Base-by-base conservation (phyloP, 2,888 invertebrate genomes). In the Acrobasis consociella region DNA sequence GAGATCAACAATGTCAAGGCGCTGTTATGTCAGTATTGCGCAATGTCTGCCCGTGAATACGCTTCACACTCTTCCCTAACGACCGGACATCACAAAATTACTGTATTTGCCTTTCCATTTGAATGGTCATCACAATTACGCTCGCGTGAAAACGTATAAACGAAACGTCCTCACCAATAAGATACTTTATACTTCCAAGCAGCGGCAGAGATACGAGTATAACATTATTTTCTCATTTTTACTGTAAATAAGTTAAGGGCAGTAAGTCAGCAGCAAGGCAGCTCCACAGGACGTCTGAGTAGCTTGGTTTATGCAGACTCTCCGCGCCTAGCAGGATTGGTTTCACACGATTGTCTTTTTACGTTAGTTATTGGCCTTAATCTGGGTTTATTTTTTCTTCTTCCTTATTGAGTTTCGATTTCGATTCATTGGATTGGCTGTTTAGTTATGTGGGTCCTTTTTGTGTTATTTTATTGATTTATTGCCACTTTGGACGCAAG, bases 1-100 rank as follows among this genome's bases (percentile, higher is more conserved):
- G 83, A 85, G 79, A 84, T 83, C 82, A 89, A 85, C 87, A 89
- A 88, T 88, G 87, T 87, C 89, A 90, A 89, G 89, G 87, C 72
- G 72, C 62, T 72, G 74, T 82, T 85, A 82, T 82, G 82, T 80
- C 76, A 80, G 72, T 71, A 66, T 83, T 86, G 76, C 76, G 81
- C 74, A 87, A 87, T 59, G 60, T 60, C 66, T 60, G 63, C 60
- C 60, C 63, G 58, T 56, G 49, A 62, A 67, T 70, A 66, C 67
- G 69, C 68, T 72, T 67, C 62, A 59, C 49, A 52, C 49, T 49
- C 37, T 17, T 37, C 42, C 9, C 5, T 61, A 58, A 61, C 65
- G 63, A 65, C 56, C 67, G 62, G 67, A 70, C 64, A 71, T 69
- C 62, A 71, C 60, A 59, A 67, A 65, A 69, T 64, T 66, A 62